Evolutionary conservation across 2,888 invertebrate species (phyloP).

Genomic region (Blastobasis adustella): DNA sequence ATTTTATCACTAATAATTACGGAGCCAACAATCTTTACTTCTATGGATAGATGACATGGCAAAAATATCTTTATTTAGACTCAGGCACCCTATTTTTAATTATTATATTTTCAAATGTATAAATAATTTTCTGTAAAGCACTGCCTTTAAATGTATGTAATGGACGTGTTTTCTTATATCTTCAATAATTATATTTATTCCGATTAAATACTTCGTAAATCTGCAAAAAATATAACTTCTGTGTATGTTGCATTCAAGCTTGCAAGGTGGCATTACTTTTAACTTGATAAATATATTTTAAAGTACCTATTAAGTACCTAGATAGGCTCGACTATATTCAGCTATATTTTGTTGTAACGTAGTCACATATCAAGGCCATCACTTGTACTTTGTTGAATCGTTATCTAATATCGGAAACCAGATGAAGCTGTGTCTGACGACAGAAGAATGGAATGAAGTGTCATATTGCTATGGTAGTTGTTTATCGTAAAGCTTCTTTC

Average conservation of each 20-base stretch:
- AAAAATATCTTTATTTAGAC: conserved; percentile 58
- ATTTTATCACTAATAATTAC: too few species aligned
- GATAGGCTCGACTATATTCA: conserved; percentile 35
- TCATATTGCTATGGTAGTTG: conserved; percentile 41
- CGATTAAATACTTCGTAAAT: conserved; percentile 56
- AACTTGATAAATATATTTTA: conserved; percentile 1
- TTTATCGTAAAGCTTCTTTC: conserved; percentile 48
- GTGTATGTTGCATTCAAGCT: conserved; percentile 15
- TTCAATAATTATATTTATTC: conserved; percentile 33
- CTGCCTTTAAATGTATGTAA: conserved; percentile 37
- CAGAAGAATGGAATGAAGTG: conserved; percentile 53
- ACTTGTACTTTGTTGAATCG: conserved; percentile 60
- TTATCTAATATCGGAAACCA: conserved; percentile 30
- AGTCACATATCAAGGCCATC: conserved; percentile 58
- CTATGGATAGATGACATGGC: conserved; percentile 33
- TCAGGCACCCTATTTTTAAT: conserved; percentile 59
- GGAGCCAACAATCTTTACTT: too few species aligned
- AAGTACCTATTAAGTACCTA: not conserved
- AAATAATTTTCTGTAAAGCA: conserved; percentile 34
- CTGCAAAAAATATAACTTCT: conserved; percentile 68
- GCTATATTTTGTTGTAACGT: conserved; percentile 27
- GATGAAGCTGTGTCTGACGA: conserved; percentile 28
- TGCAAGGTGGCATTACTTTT: not conserved
- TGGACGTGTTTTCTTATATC: conserved; percentile 52
- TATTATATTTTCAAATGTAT: conserved; percentile 37